Evolutionary conservation across 2,888 invertebrate genomes (phyloP), one percentile per base, ranked within the genome.

Genomic region (Diarsia mendica): DNA sequence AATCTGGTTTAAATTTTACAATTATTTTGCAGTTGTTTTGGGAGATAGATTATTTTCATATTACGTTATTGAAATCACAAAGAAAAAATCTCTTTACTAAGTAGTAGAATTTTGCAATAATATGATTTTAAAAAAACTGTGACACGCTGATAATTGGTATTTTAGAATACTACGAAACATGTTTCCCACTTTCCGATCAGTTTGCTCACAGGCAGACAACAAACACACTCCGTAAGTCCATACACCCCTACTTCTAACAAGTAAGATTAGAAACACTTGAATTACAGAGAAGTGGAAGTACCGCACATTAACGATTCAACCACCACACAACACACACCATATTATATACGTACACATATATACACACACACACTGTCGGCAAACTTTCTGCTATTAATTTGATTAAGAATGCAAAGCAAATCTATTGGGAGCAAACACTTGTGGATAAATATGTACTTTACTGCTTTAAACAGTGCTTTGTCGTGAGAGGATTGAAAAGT

Each of bases 321-420:
- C 55, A 23, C 49, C 49, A 51, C 65, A 65, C 39, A 61, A n/a
- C 18, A 60, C 60, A 60, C 58, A 58, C 58, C 2, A n/a, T n/a
- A 2, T 3, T 33, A 33, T 4, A 33, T 33, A 4, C 4, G 4
- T 4, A 39, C 39, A 39, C 39, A 39, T 39, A 8, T 39, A 60
- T 1, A 60, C 18, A 60, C 28, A 58, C 28, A 28, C 1, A 33
- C 67, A 67, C 61, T 58, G 61, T 58, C 55, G 60, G 82, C 72
- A 75, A 71, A 84, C 81, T 67, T 53, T n/a, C 67, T 85, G 72
- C 77, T 67, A 77, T 82, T 85, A 67, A 83, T 78, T 77, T 70
- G 79, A 83, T 83, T 85, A 83, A 82, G 74, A 85, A 85, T 72
- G 83, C 73, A 85, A 85, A 85, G 83, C 55, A 48, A 85, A 83